Percentiles rank a stretch among this genome's conserved stretches.
These are phyloP conservation scores for Nannospalax galili DNA, from an alignment of 2,113 vertebrate genomes.

Conservation along the genomic window DNA sequence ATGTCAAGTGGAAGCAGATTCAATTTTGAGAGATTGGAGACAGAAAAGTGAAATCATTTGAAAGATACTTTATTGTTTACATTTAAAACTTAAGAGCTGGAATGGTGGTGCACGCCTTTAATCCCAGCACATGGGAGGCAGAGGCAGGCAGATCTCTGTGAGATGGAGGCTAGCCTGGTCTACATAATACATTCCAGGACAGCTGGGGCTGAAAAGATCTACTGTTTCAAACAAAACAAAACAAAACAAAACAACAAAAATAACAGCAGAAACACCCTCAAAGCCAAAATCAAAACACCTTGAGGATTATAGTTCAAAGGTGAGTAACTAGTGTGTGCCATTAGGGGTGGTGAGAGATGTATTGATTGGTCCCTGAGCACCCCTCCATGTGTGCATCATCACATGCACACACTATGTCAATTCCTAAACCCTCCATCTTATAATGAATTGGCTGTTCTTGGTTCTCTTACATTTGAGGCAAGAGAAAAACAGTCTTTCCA, in stretches of 20 bases:
- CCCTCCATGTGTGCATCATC: constrained; percentile 55
- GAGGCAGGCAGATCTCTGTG: too few relatives aligned
- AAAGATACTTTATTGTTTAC: constrained; percentile 76
- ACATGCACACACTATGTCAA: not conserved
- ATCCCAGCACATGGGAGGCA: too few relatives aligned
- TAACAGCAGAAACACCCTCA: too few relatives aligned
- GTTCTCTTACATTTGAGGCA: constrained; percentile 38
- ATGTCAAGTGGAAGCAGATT: not conserved
- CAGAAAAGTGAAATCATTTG: constrained; percentile 64
- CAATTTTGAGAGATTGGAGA: constrained; percentile 61
- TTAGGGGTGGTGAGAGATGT: constrained; percentile 69
- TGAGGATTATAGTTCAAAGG: constrained; percentile 77
- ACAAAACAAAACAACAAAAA: too few relatives aligned
- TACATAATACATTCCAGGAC: too few relatives aligned
- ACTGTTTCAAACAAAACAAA: too few relatives aligned
- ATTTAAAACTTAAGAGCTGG: constrained; percentile 59
- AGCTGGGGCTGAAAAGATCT: too few relatives aligned
- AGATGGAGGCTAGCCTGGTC: too few relatives aligned
- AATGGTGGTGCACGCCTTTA: too few relatives aligned
- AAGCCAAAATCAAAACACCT: too few relatives aligned
- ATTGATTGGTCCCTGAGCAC: constrained; percentile 52
- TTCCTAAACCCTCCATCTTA: not conserved
- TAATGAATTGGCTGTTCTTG: not conserved
- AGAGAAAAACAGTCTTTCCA: constrained; percentile 60
- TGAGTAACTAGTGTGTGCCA: constrained; percentile 68